Evolutionary conservation across 2,797 vertebrate species (phyloP).

Genomic region (Pseudocheirus occidentalis): DNA sequence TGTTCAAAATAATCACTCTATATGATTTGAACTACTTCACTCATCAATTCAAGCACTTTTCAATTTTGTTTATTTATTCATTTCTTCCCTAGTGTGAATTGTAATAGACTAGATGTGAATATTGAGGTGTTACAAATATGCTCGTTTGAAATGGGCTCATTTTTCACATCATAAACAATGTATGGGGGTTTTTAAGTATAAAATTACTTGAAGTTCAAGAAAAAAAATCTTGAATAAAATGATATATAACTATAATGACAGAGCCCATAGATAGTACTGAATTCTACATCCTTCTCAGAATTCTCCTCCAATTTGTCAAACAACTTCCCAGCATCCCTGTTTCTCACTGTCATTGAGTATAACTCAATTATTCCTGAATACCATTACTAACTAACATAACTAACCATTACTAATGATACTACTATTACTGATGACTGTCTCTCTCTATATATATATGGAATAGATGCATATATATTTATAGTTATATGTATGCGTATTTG

Average conservation of each 20-base stretch:
- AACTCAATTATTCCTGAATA: not conserved
- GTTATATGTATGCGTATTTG: not conserved
- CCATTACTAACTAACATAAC: too few species aligned
- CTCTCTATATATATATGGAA: not conserved
- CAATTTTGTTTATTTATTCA: conserved; percentile 18
- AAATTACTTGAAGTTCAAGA: conserved; percentile 50
- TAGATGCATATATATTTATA: too few species aligned
- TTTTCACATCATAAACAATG: not conserved
- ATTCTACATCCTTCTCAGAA: conserved; percentile 49
- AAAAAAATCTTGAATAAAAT: conserved; percentile 31
- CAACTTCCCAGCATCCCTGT: not conserved
- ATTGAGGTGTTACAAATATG: not conserved
- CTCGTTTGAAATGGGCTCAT: not conserved
- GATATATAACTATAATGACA: conserved; percentile 9
- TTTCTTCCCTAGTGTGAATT: not conserved
- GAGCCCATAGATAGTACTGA: not conserved
- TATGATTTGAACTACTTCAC: conserved; percentile 12
- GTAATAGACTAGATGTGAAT: not conserved
- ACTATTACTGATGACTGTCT: not conserved
- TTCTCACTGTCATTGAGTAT: not conserved
- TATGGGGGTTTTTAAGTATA: not conserved
- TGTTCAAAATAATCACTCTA: conserved; percentile 50
- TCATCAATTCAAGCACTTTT: conserved; percentile 30
- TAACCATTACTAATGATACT: not conserved
- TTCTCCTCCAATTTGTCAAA: not conserved